A percentile compares a stretch with the other conserved stretches of the same genome.
These are phyloP conservation scores for Felis catus DNA, from an alignment of 2,113 vertebrate genomes.

Conservation along the genomic window F.catus_Fca126_mat1.0 CM031416.1:1570501-1571000, in stretches of 20 bases:
- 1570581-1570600: too few species aligned
- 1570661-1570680: too few species aligned
- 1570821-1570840: not conserved
- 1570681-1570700: too few species aligned
- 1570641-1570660: too few species aligned
- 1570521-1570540: not conserved
- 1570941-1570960: not conserved
- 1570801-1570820: not conserved
- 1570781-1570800: not conserved
- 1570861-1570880: not conserved
- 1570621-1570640: too few species aligned
- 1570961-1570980: not conserved
- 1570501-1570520: not conserved
- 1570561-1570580: too few species aligned
- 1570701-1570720: too few species aligned
- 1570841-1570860: not conserved
- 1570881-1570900: not conserved
- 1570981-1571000: not conserved
- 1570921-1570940: not conserved
- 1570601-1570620: accelerated
- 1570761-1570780: not conserved
- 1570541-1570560: not conserved
- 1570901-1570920: not conserved
- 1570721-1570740: too few species aligned
- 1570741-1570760: too few species aligned